These are phyloP conservation scores for Natator depressus DNA, from an alignment of 2,113 vertebrate genomes.

Conservation along the genomic window DNA sequence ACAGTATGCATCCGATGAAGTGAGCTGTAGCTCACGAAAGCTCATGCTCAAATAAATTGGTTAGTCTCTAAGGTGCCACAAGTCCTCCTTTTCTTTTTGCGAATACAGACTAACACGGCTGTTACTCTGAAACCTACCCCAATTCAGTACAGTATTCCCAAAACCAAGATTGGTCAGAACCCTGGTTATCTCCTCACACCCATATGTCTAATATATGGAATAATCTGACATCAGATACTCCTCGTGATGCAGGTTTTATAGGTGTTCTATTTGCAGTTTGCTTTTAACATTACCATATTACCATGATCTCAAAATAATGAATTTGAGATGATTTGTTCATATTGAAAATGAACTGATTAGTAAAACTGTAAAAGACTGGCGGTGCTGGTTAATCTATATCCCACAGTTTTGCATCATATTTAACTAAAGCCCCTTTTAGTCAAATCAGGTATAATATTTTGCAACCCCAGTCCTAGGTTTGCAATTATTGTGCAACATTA, in stretches of 20 bases:
- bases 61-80: no score
- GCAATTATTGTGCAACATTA: neutral
- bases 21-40: no score
- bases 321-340: neutral
- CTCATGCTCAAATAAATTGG: no score
- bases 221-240: neutral
- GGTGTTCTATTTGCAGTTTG: neutral
- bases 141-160: neutral
- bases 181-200: neutral
- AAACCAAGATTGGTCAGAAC: neutral
- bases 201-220: neutral
- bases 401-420: neutral
- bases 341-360: neutral
- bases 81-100: no score
- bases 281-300: neutral
- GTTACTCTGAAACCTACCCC: no score
- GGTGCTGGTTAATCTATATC: neutral
- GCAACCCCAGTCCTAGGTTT: neutral
- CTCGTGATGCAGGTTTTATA: neutral
- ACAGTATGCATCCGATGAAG: no score
- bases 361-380: accelerated
- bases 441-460: neutral
- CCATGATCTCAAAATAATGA: neutral
- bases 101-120: no score
- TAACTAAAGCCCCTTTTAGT: neutral